A percentile compares a stretch with the other conserved stretches of the same genome.
phyloP scores from a whole-genome alignment of 2,113 vertebrate species.

The Sula dactylatra region DNA sequence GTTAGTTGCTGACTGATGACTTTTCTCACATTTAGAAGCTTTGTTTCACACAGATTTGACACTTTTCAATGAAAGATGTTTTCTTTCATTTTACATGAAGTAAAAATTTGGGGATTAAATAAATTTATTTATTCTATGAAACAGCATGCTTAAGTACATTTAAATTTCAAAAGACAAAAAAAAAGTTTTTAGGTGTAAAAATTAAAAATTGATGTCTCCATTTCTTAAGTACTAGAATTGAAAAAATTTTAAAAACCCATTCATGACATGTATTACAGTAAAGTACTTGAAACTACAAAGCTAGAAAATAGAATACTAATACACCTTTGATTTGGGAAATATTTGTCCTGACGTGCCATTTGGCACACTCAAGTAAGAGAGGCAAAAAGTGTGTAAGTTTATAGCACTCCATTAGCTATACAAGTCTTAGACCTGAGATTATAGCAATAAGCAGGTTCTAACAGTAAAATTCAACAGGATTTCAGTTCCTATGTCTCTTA shows the following conservation, averaged over 20 bases:
- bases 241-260: background rate
- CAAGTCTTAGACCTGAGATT: background rate
- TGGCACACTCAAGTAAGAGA: background rate
- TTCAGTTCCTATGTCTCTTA: background rate
- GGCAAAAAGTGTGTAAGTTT: background rate
- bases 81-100: background rate
- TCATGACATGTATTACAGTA: background rate
- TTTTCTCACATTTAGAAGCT: slow-evolving; percentile 2
- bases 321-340: background rate
- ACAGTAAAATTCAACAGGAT: background rate
- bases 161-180: background rate
- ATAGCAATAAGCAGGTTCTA: background rate
- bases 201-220: background rate
- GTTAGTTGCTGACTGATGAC: background rate
- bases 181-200: background rate
- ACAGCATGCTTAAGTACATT: background rate
- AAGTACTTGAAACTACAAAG: background rate
- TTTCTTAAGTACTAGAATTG: background rate
- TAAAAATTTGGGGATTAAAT: background rate
- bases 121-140: background rate
- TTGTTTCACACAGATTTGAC: background rate
- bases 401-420: background rate
- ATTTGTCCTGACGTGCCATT: background rate
- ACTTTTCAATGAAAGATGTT: too few relatives aligned
- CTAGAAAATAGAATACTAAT: background rate